Evolutionary conservation across 2,888 invertebrate genomes (phyloP), one percentile per base, ranked within the genome.

Genomic region (Siphlonurus alternatus): DNA sequence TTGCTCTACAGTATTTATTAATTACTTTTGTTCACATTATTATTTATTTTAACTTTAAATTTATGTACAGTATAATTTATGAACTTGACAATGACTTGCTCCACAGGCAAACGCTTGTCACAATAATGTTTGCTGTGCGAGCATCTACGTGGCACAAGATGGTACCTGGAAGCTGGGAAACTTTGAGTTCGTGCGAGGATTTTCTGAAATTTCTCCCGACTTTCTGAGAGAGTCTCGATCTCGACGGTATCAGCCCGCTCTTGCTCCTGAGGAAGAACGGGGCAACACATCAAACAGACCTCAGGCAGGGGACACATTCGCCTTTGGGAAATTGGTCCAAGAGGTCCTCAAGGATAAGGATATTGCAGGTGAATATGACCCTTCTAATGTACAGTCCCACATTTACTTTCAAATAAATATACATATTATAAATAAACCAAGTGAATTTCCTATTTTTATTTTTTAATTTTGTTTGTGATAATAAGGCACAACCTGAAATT

Each of bases 121-220:
- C 75, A 89, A 93, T 68, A 93, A 93, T 77, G 79, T 94, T 5
- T 85, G 89, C 73, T 77, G 82, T 68, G 82, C 87, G 67, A 85
- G 92, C 2, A 81, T 94, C 66, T 94, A 89, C 77, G 85, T 93
- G 5, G 85, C 88, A 24, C 81, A 83, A 19, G 89, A 92, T 76
- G 92, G 93, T 0, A 84, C 83, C 65, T 94, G 94, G 94, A 89
- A 90, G 72, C 78, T 94, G 25, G 91, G 89, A 15, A 91, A 91
- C 2, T 79, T 93, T 71, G 93, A 94, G 74, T 89, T 86, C 73
- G 79, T 89, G 2, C 72, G 71, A 68, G 70, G 70, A 73, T 74
- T 68, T 64, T 65, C 67, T 22, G 88, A 89, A 67, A 74, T 89
- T 19, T 85, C 81, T 61, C 73, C 79, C 63, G 79, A 81, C 54